phyloP scores from a whole-genome alignment of 2,113 vertebrate genomes.

The Illadopsis cleaveri region DNA sequence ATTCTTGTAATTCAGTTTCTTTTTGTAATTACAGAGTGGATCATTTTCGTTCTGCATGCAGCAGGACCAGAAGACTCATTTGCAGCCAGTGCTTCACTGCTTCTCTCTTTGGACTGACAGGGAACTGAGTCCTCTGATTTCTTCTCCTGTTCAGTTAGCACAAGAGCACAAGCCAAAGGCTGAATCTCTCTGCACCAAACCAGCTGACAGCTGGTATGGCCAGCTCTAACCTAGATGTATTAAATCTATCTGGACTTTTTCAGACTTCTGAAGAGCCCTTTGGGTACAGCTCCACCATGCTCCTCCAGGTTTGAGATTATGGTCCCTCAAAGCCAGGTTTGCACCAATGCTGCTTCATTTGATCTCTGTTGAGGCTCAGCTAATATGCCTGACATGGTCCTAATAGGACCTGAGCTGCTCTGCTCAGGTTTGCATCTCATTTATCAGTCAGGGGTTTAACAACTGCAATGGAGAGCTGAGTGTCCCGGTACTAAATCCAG shows the following conservation, averaged over 20 bases:
- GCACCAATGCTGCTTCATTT: background rate
- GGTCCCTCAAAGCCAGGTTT: background rate
- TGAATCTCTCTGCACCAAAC: background rate
- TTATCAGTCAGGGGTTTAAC: background rate
- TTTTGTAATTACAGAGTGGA: background rate
- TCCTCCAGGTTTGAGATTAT: background rate
- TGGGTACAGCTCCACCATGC: background rate
- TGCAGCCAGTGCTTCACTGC: background rate
- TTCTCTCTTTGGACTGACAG: background rate
- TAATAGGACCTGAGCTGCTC: background rate
- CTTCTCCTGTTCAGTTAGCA: background rate
- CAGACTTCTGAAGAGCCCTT: background rate
- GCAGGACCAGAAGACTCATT: background rate
- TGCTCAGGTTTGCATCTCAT: background rate
- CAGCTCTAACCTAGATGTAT: rapidly evolving
- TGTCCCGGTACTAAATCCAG: background rate
- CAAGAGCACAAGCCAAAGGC: background rate
- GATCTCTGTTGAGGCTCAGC: background rate
- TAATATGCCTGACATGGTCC: background rate
- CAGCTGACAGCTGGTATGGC: background rate
- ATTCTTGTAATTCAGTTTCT: background rate
- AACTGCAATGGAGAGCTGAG: background rate
- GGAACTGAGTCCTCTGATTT: background rate
- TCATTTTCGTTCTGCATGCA: background rate
- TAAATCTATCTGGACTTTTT: background rate